These are phyloP conservation scores for Chalcosyrphus nemorum DNA, from an alignment of 2,888 invertebrate species.

Conservation along the genomic window DNA sequence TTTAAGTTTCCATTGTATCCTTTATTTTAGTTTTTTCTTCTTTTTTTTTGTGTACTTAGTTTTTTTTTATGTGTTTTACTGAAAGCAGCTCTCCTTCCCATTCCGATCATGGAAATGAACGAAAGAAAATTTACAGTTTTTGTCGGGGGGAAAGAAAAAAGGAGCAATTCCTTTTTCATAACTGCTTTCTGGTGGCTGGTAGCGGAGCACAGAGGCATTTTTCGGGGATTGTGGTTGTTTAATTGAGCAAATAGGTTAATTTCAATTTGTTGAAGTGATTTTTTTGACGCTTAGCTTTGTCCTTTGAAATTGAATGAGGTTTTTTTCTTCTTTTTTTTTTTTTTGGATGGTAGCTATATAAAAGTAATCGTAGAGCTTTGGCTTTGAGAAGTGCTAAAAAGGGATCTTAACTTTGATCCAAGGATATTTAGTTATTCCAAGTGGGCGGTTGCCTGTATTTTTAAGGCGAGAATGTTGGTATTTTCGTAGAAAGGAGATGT, in stretches of 20 bases:
- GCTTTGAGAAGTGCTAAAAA: conserved; percentile 11
- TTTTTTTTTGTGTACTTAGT: conserved; percentile 27
- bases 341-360: neutral
- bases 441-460: neutral
- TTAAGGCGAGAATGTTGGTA: too few relatives aligned
- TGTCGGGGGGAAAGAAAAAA: too few relatives aligned
- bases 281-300: conserved; percentile 48
- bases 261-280: conserved; percentile 71
- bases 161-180: conserved; percentile 52
- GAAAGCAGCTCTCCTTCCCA: neutral
- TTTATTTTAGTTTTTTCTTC: conserved; percentile 36
- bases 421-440: conserved; percentile 30
- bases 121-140: conserved; percentile 31
- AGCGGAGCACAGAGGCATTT: conserved; percentile 34
- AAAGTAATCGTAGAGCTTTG: neutral
- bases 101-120: neutral
- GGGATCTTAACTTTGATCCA: conserved; percentile 13
- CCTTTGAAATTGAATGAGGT: conserved; percentile 35
- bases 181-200: conserved; percentile 26
- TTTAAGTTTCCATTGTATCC: conserved; percentile 63
- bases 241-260: conserved; percentile 72
- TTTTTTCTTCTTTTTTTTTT: conserved; percentile 1
- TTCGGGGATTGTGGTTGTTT: conserved; percentile 64
- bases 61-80: neutral
- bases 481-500: too few relatives aligned